These are phyloP conservation scores for Anolis sagrei DNA, from an alignment of 2,113 vertebrate genomes.

Conservation along the genomic window DNA sequence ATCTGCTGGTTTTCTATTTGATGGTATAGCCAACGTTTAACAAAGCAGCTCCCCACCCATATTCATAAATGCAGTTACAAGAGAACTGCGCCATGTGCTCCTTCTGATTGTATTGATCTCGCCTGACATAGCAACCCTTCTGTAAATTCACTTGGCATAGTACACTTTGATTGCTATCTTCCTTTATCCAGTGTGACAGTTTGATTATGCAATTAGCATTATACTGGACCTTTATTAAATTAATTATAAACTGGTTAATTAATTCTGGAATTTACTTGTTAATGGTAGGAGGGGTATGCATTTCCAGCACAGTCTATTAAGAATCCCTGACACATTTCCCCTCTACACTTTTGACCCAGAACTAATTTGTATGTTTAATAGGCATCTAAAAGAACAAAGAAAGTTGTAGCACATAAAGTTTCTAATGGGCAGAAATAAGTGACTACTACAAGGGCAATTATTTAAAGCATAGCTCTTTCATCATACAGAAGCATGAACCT, in stretches of 20 bases:
- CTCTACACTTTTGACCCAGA: background rate
- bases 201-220: background rate
- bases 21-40: background rate
- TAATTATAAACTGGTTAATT: background rate
- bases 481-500: too few relatives aligned
- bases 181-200: background rate
- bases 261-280: background rate
- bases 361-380: background rate
- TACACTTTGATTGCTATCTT: background rate
- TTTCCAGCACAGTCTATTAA: background rate
- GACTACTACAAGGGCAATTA: background rate
- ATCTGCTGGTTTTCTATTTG: background rate
- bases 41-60: too few relatives aligned
- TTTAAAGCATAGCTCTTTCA: background rate
- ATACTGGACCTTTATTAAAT: background rate
- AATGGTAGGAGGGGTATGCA: background rate
- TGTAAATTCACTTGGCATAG: background rate
- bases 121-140: background rate
- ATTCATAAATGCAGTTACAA: background rate
- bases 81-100: background rate
- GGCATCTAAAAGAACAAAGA: background rate
- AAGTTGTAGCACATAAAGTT: background rate
- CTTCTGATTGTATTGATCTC: background rate
- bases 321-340: background rate
- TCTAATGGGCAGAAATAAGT: background rate